Conservation (phyloP, 2,888 invertebrate genomes). For the Bombylius discolor region DNA sequence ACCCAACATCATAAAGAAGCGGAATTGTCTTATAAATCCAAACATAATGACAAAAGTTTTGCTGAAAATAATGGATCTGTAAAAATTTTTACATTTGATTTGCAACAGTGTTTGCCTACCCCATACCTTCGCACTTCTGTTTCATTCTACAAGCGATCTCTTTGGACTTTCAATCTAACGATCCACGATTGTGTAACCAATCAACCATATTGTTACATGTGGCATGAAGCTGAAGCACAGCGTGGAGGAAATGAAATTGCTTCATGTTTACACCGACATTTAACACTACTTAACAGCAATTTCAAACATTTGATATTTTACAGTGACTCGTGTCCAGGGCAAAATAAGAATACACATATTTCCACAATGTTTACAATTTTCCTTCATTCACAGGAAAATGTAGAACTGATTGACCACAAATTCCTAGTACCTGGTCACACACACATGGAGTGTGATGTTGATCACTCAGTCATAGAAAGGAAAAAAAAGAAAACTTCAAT, state of each 20-base stretch:
- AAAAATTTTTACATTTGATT: conserved; percentile 6
- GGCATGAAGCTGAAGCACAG: conserved; percentile 7
- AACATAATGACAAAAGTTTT: neutral
- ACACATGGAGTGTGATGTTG: conserved; percentile 1
- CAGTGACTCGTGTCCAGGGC: neutral
- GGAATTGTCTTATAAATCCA: neutral
- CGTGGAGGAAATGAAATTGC: conserved; percentile 10
- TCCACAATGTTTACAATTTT: conserved; percentile 9
- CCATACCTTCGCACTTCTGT: conserved; percentile 2
- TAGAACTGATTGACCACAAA: conserved; percentile 13
- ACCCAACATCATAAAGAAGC: neutral
- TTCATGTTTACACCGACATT: neutral
- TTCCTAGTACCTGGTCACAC: conserved; percentile 12
- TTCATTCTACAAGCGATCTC: conserved; percentile 8
- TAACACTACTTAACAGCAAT: neutral
- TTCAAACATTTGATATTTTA: neutral
- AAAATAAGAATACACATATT: conserved; percentile 1
- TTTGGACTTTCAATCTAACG: conserved; percentile 7
- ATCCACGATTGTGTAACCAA: conserved; percentile 3
- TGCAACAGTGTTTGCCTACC: conserved; percentile 7
- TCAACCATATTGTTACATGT: neutral
- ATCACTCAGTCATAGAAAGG: too few species aligned
- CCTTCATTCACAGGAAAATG: conserved; percentile 9
- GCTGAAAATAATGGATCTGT: neutral
- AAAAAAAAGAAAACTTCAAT: neutral